phyloP scores from a whole-genome alignment of 1,140 invertebrate genomes.

The Stegodyphus dumicola region DNA sequence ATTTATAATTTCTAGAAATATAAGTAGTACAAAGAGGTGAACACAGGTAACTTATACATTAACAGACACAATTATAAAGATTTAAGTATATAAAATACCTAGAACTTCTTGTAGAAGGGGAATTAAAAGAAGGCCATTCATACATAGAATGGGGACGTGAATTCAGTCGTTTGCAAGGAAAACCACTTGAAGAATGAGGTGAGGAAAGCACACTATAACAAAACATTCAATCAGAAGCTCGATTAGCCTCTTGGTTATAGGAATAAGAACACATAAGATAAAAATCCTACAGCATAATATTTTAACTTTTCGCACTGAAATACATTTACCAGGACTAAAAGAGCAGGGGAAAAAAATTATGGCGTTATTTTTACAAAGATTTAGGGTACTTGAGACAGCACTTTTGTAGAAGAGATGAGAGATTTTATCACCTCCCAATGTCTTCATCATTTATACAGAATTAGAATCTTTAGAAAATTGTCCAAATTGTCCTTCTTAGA shows the following conservation, averaged over 20 bases:
- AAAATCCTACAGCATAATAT: neutral
- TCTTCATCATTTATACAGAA: no score
- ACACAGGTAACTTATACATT: neutral
- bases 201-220: slow-evolving; percentile 45
- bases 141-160: slow-evolving; percentile 56
- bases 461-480: no score
- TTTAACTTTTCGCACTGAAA: neutral
- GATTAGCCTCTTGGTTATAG: neutral
- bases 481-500: no score
- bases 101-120: slow-evolving; percentile 21
- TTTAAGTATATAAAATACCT: neutral
- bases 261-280: neutral
- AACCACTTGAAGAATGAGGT: slow-evolving; percentile 31
- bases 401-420: no score
- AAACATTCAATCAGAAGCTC: no score
- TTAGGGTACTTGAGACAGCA: no score
- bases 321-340: neutral
- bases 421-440: no score
- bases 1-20: neutral
- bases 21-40: neutral
- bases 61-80: neutral
- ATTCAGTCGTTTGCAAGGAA: slow-evolving; percentile 8
- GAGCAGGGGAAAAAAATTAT: no score
- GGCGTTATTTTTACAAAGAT: no score
- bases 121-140: slow-evolving; percentile 48